Percentiles rank a stretch among this genome's conserved stretches.
phyloP scores from a whole-genome alignment of 2,113 vertebrate species.

The Octodon degus region DNA sequence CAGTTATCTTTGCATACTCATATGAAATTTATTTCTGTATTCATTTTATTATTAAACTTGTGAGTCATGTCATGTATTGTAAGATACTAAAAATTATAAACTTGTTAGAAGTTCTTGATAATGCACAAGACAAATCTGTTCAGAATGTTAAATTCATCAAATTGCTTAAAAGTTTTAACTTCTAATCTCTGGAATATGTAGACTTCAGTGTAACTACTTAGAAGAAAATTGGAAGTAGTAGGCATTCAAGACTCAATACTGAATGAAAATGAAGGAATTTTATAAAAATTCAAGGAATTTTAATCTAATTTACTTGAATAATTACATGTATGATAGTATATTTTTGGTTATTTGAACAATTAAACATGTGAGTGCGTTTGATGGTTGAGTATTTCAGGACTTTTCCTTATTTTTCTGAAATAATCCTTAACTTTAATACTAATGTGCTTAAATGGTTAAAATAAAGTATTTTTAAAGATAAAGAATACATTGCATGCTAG shows the following conservation, averaged over 20 bases:
- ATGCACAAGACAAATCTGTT: background rate
- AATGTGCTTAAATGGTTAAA: background rate
- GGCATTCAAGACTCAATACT: background rate
- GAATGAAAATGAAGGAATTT: too few relatives aligned
- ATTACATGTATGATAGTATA: background rate
- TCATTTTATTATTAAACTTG: constrained; percentile 24
- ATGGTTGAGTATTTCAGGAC: background rate
- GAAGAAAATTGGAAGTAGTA: background rate
- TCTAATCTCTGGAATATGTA: background rate
- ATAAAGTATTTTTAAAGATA: background rate
- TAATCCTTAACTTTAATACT: background rate
- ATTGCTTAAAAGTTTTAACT: background rate
- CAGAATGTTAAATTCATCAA: background rate
- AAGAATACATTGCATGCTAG: background rate
- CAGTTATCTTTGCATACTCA: constrained; percentile 13
- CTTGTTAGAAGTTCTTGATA: background rate
- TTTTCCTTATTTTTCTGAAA: background rate
- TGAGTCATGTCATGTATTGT: background rate
- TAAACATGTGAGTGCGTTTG: background rate
- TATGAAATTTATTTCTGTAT: constrained; percentile 21
- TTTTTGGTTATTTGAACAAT: background rate
- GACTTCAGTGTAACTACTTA: background rate
- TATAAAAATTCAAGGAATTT: background rate
- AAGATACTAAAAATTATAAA: background rate
- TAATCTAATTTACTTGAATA: background rate